phyloP scores from a whole-genome alignment of 2,113 vertebrate genomes.

The Lonchura striata region DNA sequence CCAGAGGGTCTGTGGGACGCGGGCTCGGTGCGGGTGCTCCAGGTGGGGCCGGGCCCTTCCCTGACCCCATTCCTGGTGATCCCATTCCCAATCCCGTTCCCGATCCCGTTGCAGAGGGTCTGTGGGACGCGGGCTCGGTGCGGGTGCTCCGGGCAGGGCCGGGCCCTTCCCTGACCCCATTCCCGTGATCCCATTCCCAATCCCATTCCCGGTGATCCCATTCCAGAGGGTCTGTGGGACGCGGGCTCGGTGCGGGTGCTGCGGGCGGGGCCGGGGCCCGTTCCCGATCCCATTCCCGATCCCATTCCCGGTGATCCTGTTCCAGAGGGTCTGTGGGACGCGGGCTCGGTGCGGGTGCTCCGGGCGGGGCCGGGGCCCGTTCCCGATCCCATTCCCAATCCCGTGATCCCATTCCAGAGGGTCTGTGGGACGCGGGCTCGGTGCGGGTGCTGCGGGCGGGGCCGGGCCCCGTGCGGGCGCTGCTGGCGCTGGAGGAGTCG shows the following conservation, averaged over 20 bases:
- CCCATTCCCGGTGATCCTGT: no score
- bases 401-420: not conserved
- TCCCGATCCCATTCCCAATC: no score
- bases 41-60: not conserved
- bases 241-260: no score
- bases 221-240: not conserved
- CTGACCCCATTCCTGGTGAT: no score
- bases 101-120: not conserved
- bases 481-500: not conserved
- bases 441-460: not conserved
- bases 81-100: not conserved
- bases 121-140: not conserved
- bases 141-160: no score
- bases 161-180: no score
- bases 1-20: not conserved
- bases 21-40: accelerated
- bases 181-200: no score
- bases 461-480: not conserved
- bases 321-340: not conserved
- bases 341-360: no score
- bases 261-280: no score
- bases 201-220: no score
- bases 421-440: not conserved
- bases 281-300: not conserved
- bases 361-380: no score